Evolutionary conservation across 1,140 invertebrate genomes (phyloP).

Genomic region (Vanessa tameamea): DNA sequence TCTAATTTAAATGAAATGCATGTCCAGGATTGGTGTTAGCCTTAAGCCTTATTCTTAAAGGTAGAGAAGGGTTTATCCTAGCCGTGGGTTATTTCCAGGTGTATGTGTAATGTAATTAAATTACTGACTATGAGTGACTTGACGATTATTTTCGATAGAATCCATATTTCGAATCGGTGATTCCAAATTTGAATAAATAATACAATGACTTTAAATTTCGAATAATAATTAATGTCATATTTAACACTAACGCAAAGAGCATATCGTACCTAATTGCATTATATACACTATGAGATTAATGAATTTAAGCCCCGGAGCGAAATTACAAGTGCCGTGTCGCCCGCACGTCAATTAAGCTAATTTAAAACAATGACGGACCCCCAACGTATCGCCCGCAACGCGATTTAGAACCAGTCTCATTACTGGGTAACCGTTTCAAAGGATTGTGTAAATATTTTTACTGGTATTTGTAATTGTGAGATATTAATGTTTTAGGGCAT

Average conservation of each 20-base stretch:
- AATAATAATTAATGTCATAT: neutral
- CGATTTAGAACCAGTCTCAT: neutral
- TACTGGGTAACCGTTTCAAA: neutral
- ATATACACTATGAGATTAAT: conserved; percentile 13
- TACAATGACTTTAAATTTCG: neutral
- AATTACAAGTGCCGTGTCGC: conserved; percentile 14
- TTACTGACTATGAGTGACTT: too few relatives aligned
- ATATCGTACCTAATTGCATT: neutral
- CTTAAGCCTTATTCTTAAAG: too few relatives aligned
- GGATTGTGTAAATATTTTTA: neutral
- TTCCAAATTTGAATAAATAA: too few relatives aligned
- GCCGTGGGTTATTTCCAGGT: too few relatives aligned
- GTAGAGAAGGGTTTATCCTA: too few relatives aligned
- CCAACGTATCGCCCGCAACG: neutral
- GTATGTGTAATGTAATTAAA: too few relatives aligned
- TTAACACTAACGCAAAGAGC: neutral
- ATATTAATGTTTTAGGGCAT: too few relatives aligned
- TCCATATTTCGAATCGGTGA: too few relatives aligned
- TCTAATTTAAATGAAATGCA: too few relatives aligned
- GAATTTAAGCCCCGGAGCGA: conserved; percentile 15
- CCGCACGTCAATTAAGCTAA: conserved; percentile 26
- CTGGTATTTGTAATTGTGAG: too few relatives aligned
- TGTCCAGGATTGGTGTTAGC: too few relatives aligned
- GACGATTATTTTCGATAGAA: too few relatives aligned
- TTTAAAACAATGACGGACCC: conserved; percentile 23